Base-by-base conservation (phyloP, 2,113 vertebrate species). In the Phalacrocorax pelagicus region DNA sequence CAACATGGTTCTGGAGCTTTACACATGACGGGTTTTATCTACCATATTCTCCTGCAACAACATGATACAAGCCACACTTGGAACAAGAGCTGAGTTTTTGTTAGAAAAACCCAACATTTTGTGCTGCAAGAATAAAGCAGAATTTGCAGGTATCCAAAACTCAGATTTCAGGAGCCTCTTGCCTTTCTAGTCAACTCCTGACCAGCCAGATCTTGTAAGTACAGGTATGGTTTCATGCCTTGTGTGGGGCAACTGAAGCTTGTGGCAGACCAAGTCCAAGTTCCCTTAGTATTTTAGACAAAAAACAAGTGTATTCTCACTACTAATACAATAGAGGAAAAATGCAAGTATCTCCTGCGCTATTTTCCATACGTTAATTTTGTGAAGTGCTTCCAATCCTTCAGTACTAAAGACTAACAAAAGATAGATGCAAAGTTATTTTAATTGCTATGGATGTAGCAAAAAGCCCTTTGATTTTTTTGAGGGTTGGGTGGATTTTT, bases 401-500 rank as follows among this genome's bases (percentile, higher is more conserved):
- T 55, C 29, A 21, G 29, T 54, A 59, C 18, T 83, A 24, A 92
- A 77, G 30, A 75, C n/a, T 63, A 90, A 89, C 61, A 92, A 95
- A 95, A 95, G 80, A 95, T 65, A 95, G 34, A 93, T 21, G 54
- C 14, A 16, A 81, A 90, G 72, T 88, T 95, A 96, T 95, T 96
- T 92, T 96, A 94, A 95, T 90, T 95, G 72, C 88, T 86, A 93
- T 58, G 44, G 81, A 88, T 63, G 72, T 46, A 93, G 67, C 59
- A 93, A 96, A 97, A 97, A 97, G 71, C 83, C 92, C 93, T 98
- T 97, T 98, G 92, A 97, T 98, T 98, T 97, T 89, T 97, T 82
- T 89, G 81, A 97, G 94, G 93, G 85, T 92, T 98, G 88, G 54
- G 29, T 72, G 55, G 16, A 17, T 26, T 21, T 46, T 71, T 95